Evolutionary conservation across 2,888 invertebrate species (phyloP), one percentile per base, ranked within the genome.

Genomic region (Diabrotica balteata): DNA sequence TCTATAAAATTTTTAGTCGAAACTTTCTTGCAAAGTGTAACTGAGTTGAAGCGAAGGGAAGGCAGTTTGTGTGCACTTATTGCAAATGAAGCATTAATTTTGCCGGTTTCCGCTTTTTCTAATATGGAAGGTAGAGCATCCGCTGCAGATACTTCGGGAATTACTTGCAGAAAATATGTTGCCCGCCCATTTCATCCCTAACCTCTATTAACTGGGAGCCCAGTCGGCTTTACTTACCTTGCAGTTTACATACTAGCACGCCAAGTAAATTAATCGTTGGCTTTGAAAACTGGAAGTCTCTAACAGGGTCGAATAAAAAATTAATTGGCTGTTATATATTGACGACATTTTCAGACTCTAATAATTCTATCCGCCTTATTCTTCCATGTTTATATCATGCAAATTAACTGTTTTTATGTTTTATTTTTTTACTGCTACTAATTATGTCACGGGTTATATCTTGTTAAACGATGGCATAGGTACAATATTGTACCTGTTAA

Each of bases 21-120:
- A 57, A 57, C 45, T 57, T 57, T 57, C 57, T 57, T 43, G 51
- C 59, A 22, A 51, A 51, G 11, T 51, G 17, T 51, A 17, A 8
- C 51, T 7, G 11, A 51, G 11, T 59, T 46, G 45, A n/a, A 11
- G 45, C 42, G 57, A 11, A 59, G 46, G 22, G 22, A 17, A 11
- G 59, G 17, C 47, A 8, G 17, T 46, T 17, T n/a, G 9, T 47
- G 46, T 50, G 59, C 43, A 22, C 59, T 59, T 51, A 51, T 51
- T 59, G 59, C 59, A 59, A 51, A 9, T 51, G 59, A 59, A 59
- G 59, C 49, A 50, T 59, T 46, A 46, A 59, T 59, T 51, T 57
- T 57, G 57, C 59, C 22, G 43, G 59, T 59, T 49, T 59, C 32
- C 54, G 54, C 57, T 59, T 59, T 59, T 59, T 59, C 50, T 46